Conservation (phyloP, 1,140 invertebrate genomes). For the Drosophila dunni region DNA sequence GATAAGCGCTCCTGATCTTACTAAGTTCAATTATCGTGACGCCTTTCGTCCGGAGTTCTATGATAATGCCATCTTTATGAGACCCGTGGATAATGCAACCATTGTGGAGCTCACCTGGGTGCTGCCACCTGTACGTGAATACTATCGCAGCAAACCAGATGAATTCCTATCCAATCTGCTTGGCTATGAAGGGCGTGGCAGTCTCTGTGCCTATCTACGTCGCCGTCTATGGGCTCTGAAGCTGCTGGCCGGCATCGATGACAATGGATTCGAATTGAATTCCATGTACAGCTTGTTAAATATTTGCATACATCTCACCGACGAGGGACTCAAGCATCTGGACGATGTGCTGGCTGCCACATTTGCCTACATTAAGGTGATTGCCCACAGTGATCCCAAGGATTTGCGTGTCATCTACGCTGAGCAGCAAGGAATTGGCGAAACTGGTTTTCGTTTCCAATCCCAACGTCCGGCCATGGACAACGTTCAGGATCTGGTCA, state of each 20-base stretch:
- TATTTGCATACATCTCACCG: constrained; percentile 91
- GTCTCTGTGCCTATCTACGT: constrained; percentile 92
- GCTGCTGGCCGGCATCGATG: constrained; percentile 90
- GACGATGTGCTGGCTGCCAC: constrained; percentile 89
- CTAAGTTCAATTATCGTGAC: constrained; percentile 77
- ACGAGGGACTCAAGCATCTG: constrained; percentile 90
- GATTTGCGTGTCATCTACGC: constrained; percentile 85
- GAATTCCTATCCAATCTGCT: constrained; percentile 93
- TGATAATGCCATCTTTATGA: constrained; percentile 90
- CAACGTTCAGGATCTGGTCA: constrained; percentile 91
- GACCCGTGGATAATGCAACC: constrained; percentile 89
- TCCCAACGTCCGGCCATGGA: constrained; percentile 89
- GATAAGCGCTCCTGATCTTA: constrained; percentile 87
- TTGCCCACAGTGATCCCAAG: constrained; percentile 86
- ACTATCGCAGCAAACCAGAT: constrained; percentile 91
- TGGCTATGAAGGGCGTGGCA: constrained; percentile 95
- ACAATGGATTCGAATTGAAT: constrained; percentile 91
- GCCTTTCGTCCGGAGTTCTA: constrained; percentile 89
- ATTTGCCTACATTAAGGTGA: constrained; percentile 91
- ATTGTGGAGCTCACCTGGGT: constrained; percentile 92
- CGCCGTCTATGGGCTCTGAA: constrained; percentile 93
- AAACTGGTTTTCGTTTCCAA: constrained; percentile 89
- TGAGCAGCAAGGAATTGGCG: constrained; percentile 88
- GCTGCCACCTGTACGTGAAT: constrained; percentile 88
- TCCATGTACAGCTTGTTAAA: constrained; percentile 91